A percentile compares a stretch with the other conserved stretches of the same genome.
Conservation (phyloP, 1,140 invertebrate genomes). For the Sycophaga agraensis region DNA sequence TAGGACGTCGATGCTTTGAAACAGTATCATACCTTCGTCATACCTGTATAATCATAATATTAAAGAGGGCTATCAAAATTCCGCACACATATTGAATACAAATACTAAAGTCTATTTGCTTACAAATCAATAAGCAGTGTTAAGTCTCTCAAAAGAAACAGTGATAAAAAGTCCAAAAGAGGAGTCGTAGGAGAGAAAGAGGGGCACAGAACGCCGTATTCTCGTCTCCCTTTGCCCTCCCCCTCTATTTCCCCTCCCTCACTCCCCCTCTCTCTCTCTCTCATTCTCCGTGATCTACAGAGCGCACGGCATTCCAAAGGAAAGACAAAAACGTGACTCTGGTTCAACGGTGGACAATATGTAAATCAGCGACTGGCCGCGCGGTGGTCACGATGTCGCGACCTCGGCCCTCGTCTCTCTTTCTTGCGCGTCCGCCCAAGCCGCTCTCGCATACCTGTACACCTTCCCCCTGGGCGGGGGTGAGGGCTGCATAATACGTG, state of each 20-base stretch:
- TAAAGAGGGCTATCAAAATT: too few species aligned
- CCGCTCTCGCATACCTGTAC: background rate
- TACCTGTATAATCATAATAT: too few species aligned
- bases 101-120: background rate
- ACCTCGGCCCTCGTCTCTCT: conserved; percentile 16
- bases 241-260: background rate
- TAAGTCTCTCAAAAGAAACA: background rate
- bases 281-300: background rate
- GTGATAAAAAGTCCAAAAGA: background rate
- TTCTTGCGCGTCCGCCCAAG: background rate
- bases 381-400: conserved; percentile 17
- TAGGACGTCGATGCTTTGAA: too few species aligned
- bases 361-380: conserved; percentile 30
- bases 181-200: background rate
- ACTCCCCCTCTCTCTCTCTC: background rate
- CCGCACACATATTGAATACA: too few species aligned
- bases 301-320: conserved; percentile 30
- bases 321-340: conserved; percentile 31
- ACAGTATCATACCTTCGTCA: too few species aligned
- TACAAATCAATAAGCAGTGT: conserved; percentile 4
- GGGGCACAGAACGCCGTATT: conserved; percentile 7
- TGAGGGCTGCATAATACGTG: background rate
- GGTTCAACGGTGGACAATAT: conserved; percentile 31
- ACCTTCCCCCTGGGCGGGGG: too few species aligned
- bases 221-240: background rate